Evolutionary conservation across 2,113 vertebrate species (phyloP).

Genomic region (Crocuta crocuta): DNA sequence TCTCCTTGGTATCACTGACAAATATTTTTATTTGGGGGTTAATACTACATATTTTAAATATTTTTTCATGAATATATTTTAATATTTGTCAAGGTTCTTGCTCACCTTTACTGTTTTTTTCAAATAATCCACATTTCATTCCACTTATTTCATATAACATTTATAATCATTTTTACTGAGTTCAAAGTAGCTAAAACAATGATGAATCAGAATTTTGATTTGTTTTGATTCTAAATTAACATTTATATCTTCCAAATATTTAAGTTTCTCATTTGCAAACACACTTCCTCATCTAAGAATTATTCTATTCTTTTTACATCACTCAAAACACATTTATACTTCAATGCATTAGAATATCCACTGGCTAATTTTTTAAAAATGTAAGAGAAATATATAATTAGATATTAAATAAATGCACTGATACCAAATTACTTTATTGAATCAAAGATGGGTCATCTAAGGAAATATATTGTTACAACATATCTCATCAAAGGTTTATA

Average conservation of each 20-base stretch:
- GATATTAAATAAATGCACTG: neutral
- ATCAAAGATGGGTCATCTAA: neutral
- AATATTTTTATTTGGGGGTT: neutral
- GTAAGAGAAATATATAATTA: neutral
- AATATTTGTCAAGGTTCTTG: neutral
- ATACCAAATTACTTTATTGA: neutral
- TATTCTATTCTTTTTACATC: neutral
- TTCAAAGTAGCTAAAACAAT: neutral
- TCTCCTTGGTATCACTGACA: neutral
- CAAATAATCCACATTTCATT: neutral
- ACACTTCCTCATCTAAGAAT: neutral
- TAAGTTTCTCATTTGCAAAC: neutral
- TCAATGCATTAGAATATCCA: neutral
- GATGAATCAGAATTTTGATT: neutral
- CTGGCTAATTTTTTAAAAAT: neutral
- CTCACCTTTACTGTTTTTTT: neutral
- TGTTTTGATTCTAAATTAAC: neutral
- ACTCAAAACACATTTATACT: neutral
- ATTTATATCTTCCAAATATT: conserved; percentile 7
- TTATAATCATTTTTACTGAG: neutral
- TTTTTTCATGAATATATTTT: neutral
- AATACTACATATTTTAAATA: conserved; percentile 4
- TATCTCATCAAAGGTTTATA: neutral
- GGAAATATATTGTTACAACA: neutral
- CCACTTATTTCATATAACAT: neutral